phyloP scores from a whole-genome alignment of 2,797 vertebrate genomes.

The Buphagus erythrorhynchus region DNA sequence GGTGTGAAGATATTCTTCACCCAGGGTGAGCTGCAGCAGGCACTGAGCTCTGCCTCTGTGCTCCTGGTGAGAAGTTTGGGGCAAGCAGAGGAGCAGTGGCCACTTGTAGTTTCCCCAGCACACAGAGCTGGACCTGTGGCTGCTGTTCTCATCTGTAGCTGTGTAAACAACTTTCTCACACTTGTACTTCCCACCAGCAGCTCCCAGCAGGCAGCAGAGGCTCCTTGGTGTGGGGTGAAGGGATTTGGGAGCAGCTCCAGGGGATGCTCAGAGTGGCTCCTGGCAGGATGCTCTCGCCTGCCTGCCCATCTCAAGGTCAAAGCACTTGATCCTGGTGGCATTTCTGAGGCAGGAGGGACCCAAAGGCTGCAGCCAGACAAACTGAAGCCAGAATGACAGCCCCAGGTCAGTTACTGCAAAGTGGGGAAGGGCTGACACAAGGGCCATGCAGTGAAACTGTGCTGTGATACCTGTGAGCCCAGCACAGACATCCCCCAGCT shows the following conservation, averaged over 20 bases:
- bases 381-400: neutral
- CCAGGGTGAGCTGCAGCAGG: neutral
- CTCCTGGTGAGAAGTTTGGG: neutral
- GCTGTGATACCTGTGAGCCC: neutral
- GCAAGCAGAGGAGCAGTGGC: neutral
- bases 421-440: neutral
- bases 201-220: neutral
- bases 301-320: neutral
- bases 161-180: neutral
- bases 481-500: neutral
- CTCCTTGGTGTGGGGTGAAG: fast-evolving
- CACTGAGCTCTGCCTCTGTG: neutral
- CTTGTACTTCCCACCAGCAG: neutral
- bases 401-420: fast-evolving
- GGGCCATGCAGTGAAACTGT: neutral
- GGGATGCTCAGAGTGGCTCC: fast-evolving
- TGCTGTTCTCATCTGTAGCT: neutral
- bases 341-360: neutral
- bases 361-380: neutral
- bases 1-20: slow-evolving; percentile 23
- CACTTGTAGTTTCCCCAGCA: neutral
- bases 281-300: fast-evolving
- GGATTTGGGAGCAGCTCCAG: neutral
- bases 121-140: neutral
- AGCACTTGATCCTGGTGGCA: neutral